Evolutionary conservation across 2,113 vertebrate species (phyloP).

Genomic region (Hyaena hyaena): DNA sequence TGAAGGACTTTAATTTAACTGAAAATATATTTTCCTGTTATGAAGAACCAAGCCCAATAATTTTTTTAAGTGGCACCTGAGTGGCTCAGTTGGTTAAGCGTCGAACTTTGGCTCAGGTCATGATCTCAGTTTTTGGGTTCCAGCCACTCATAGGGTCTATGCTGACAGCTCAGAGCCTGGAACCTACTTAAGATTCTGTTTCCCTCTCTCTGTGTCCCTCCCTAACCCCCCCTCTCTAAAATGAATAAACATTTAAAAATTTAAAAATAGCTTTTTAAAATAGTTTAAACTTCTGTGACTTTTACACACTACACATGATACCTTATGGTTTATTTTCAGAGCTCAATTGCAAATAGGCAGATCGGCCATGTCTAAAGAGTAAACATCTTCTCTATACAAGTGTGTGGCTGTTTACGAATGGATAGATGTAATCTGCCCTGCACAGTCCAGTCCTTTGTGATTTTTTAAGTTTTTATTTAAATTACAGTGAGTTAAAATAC

Average conservation of each 20-base stretch:
- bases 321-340: neutral
- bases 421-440: neutral
- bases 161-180: no score
- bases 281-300: neutral
- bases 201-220: no score
- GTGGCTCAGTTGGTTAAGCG: no score
- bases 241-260: no score
- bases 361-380: neutral
- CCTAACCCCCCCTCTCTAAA: no score
- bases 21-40: neutral
- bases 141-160: no score
- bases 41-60: neutral
- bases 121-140: no score
- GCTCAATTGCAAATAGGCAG: neutral
- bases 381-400: neutral
- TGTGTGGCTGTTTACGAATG: neutral
- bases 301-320: neutral
- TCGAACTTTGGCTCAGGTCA: no score
- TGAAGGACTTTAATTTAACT: conserved; percentile 30
- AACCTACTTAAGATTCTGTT: no score
- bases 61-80: neutral
- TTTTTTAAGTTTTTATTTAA: neutral
- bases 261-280: conserved; percentile 12
- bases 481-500: neutral
- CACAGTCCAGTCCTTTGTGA: neutral